Conservation (phyloP, 2,797 vertebrate genomes). For the Eremophila alpestris region DNA sequence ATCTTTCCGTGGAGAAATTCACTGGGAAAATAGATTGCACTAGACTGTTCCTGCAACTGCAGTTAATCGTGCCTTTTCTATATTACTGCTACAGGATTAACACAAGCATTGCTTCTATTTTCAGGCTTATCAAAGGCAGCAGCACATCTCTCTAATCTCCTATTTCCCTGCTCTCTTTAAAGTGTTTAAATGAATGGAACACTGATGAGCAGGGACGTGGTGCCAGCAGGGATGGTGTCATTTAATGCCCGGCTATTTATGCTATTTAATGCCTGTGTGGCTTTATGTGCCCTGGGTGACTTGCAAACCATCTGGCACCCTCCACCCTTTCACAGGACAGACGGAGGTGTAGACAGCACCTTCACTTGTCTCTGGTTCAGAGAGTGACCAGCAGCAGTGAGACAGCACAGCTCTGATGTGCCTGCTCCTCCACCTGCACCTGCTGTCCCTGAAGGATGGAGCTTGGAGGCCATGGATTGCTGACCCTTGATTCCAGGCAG, state of each 20-base stretch:
- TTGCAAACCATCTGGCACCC: constrained; percentile 48
- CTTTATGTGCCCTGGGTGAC: constrained; percentile 59
- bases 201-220: constrained; percentile 55
- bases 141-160: constrained; percentile 61
- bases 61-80: constrained; percentile 12
- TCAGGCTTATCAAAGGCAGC: constrained; percentile 61
- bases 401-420: not conserved
- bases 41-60: constrained; percentile 20
- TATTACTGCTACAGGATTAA: constrained; percentile 48
- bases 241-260: constrained; percentile 46
- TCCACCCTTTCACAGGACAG: constrained; percentile 22
- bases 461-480: not conserved
- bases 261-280: constrained; percentile 50
- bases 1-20: constrained; percentile 38
- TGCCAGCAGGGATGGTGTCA: constrained; percentile 58
- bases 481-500: not conserved
- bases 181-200: constrained; percentile 44
- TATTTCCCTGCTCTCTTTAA: constrained; percentile 53
- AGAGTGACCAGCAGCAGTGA: constrained; percentile 6
- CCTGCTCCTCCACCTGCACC: not conserved
- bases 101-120: constrained; percentile 47
- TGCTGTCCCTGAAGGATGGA: not conserved
- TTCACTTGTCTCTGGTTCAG: not conserved
- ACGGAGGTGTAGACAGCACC: constrained; percentile 27
- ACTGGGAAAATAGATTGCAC: constrained; percentile 19